These are phyloP conservation scores for Dufourea novaeangliae DNA, from an alignment of 1,140 invertebrate species.

Conservation along the genomic window DNA sequence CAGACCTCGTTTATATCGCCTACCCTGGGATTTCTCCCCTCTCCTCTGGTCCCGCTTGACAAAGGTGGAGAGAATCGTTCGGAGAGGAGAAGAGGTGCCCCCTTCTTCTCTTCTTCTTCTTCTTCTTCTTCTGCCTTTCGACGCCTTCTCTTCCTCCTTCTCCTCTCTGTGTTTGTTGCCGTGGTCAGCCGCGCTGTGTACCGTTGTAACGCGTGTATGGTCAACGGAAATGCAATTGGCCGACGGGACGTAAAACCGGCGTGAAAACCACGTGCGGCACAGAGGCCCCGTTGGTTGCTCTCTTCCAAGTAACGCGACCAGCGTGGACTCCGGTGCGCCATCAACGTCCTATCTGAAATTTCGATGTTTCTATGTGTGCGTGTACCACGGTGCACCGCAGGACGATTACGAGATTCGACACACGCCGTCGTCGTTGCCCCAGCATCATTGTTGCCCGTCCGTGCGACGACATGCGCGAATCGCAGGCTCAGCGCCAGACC, in stretches of 20 bases:
- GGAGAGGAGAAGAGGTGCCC: conserved; percentile 2
- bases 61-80: conserved; percentile 74
- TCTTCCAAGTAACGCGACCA: conserved; percentile 46
- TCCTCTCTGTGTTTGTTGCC: conserved; percentile 12
- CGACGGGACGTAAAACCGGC: conserved; percentile 50
- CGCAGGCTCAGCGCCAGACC: conserved; percentile 7
- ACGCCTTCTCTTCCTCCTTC: neutral
- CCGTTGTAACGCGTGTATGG: conserved; percentile 35
- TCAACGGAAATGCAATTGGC: conserved; percentile 49
- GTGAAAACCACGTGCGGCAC: conserved; percentile 46
- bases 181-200: conserved; percentile 44
- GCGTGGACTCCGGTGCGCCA: conserved; percentile 13
- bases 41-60: conserved; percentile 52
- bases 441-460: neutral
- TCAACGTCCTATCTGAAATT: conserved; percentile 51
- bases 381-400: neutral
- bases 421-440: neutral
- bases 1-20: conserved; percentile 75
- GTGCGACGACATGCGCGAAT: neutral
- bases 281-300: conserved; percentile 22
- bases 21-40: conserved; percentile 53
- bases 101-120: neutral
- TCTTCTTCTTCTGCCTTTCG: neutral
- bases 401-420: neutral
- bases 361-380: neutral